Evolutionary conservation across 2,113 vertebrate genomes (phyloP), one percentile per base, ranked within the genome.

Genomic region (Nestor notabilis): DNA sequence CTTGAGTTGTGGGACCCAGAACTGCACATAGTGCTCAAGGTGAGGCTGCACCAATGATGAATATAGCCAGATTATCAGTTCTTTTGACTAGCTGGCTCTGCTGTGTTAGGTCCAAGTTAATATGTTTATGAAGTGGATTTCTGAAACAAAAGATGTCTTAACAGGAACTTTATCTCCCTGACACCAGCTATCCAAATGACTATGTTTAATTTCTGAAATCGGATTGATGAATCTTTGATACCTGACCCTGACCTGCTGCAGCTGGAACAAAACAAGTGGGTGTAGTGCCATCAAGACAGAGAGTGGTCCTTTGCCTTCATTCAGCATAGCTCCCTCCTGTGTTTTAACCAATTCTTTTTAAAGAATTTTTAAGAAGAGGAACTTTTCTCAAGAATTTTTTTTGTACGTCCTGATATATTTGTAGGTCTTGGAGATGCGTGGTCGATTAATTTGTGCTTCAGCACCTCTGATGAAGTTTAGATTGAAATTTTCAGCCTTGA

Each of bases 1-100:
- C 21, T 43, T 29, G 60, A 81, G 5, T 0, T 60, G 7, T 44
- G 31, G 24, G 17, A 10, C 24, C 11, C 64, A 60, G 53, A 87
- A 7, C 7, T 37, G 29, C 56, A 27, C 27, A 16, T 3, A 47
- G 12, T 11, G 8, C 5, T 81, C 7, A 24, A 35, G 49, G 31
- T 35, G 46, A 74, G 15, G 2, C 20, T 3, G 6, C 39, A 68
- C 9, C 41, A 41, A 3, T 0, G 1, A 35, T 41, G 41, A 69
- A 28, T n/a, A 17, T 47, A 64, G 17, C 0, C 0, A 15, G 33
- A 33, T 27, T 35, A 63, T 50, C 1, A 2, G 31, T 23, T 41
- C 18, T 49, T 58, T 31, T 55, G 60, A n/a, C 33, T 1, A 0
- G 18, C 47, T 72, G 29, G 4, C 58, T 66, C 28, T 77, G 9